A percentile compares a stretch with the other conserved stretches of the same genome.
These are phyloP conservation scores for Rhopalosiphum maidis DNA, from an alignment of 1,140 invertebrate genomes.

Conservation along the genomic window DNA sequence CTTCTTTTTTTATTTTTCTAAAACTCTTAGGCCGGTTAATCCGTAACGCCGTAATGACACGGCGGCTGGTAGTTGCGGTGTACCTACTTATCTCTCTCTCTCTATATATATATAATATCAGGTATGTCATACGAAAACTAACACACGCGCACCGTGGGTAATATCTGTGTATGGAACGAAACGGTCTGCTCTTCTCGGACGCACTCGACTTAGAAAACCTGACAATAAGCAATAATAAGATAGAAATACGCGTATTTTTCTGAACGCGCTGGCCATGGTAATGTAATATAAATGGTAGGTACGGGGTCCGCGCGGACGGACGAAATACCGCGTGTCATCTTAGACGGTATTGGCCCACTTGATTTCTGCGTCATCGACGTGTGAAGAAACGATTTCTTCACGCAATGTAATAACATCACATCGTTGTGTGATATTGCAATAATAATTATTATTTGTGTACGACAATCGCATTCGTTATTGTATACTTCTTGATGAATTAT, in stretches of 20 bases:
- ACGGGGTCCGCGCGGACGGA: neutral
- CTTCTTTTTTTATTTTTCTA: neutral
- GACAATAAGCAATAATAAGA: neutral
- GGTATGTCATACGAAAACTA: neutral
- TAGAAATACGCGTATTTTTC: neutral
- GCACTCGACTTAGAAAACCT: neutral
- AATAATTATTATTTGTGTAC: slow-evolving; percentile 6
- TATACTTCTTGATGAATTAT: neutral
- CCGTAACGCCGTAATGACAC: neutral
- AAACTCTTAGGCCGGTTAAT: neutral
- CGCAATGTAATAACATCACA: neutral
- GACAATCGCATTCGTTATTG: neutral
- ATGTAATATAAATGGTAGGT: neutral
- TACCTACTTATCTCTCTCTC: neutral
- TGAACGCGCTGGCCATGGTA: neutral
- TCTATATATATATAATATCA: too few species aligned
- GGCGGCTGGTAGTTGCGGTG: neutral
- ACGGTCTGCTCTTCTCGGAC: neutral
- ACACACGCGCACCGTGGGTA: neutral
- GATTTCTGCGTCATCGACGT: slow-evolving; percentile 12
- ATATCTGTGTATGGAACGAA: slow-evolving; percentile 7
- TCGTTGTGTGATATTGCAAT: neutral
- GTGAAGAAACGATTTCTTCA: slow-evolving; percentile 17
- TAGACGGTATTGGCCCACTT: neutral
- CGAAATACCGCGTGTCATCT: neutral